These are phyloP conservation scores for Pipistrellus kuhlii DNA, from an alignment of 2,797 vertebrate genomes.

Conservation along the genomic window DNA sequence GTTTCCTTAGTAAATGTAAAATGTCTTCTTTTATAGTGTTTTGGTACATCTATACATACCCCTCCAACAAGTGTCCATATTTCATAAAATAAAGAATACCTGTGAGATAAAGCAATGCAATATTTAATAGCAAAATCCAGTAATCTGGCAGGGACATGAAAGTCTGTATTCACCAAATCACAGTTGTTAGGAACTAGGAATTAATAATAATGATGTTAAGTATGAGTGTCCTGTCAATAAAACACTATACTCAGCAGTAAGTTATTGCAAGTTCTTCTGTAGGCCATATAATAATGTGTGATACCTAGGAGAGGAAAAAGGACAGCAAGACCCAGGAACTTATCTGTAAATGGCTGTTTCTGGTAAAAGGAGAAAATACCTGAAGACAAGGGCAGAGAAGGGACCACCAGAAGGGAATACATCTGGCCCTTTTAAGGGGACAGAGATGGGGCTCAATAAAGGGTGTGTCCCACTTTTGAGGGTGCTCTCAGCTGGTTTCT, in stretches of 20 bases:
- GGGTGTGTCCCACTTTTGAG: not conserved
- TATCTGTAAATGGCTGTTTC: not conserved
- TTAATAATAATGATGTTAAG: not conserved
- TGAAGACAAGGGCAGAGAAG: not conserved
- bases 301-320: not conserved
- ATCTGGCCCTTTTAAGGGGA: not conserved
- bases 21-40: conserved; percentile 1
- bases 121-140: not conserved
- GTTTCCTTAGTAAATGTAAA: not conserved
- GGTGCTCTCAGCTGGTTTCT: not conserved
- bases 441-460: fast-evolving
- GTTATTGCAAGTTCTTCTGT: not conserved
- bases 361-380: not conserved
- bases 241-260: not conserved
- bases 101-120: not conserved
- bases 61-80: not conserved
- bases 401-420: not conserved
- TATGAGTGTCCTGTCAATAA: not conserved
- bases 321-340: not conserved
- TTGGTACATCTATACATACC: not conserved
- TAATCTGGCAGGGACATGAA: not conserved
- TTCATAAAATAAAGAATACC: not conserved
- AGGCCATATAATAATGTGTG: not conserved
- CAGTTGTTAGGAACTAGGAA: not conserved
- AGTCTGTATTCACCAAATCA: not conserved